A percentile compares a stretch with the other conserved stretches of the same genome.
Evolutionary conservation across 2,113 vertebrate species (phyloP).

Genomic region (Todiramphus saurophagus): DNA sequence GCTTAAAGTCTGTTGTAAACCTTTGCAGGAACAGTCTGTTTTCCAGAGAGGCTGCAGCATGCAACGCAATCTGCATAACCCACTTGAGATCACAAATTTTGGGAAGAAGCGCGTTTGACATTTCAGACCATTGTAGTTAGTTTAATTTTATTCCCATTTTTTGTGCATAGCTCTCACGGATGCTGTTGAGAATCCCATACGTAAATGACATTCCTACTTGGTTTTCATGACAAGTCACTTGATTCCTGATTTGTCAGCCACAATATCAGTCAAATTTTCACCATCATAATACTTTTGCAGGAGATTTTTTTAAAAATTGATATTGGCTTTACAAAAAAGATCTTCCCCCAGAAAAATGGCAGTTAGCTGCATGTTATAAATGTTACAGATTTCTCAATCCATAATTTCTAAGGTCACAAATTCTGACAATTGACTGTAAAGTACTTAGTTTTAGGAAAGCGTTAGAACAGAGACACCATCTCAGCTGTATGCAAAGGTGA

Average conservation of each 20-base stretch:
- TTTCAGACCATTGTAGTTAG: not conserved
- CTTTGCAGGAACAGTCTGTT: not conserved
- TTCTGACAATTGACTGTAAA: not conserved
- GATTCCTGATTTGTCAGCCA: not conserved
- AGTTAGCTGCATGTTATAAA: not conserved
- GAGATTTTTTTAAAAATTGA: not conserved
- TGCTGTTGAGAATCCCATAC: not conserved
- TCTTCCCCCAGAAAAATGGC: not conserved
- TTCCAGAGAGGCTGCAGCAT: not conserved
- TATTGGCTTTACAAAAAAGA: not conserved
- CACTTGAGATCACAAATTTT: not conserved
- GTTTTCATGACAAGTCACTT: not conserved
- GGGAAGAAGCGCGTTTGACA: not conserved
- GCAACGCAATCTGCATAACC: not conserved
- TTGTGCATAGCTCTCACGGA: not conserved
- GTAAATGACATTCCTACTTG: not conserved
- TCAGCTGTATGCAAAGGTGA: not conserved
- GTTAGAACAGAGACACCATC: not conserved
- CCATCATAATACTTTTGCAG: not conserved
- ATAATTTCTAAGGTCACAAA: not conserved
- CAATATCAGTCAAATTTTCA: not conserved
- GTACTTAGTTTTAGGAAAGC: not conserved
- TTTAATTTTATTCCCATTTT: not conserved
- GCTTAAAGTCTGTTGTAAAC: not conserved
- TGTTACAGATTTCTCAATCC: not conserved